Conservation (phyloP, 2,113 vertebrate genomes). For the Lophura nycthemera region DNA sequence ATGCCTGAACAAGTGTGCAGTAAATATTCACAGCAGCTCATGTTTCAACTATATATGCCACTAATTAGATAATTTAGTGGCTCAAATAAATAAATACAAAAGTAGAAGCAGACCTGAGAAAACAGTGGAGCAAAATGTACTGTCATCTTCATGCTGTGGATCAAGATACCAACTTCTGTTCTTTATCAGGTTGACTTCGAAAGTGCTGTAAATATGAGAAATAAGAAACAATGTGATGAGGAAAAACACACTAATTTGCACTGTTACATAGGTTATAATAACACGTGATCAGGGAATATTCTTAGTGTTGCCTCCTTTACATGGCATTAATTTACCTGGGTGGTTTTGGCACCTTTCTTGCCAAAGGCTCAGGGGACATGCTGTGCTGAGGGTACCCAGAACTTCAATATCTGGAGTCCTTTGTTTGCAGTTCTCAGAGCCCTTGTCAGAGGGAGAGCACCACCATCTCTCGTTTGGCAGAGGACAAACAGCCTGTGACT, state of each 20-base stretch:
- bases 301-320: background rate
- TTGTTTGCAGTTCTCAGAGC: background rate
- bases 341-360: background rate
- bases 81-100: conserved; percentile 82
- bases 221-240: background rate
- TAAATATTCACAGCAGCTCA: conserved; percentile 86
- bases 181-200: background rate
- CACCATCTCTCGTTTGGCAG: background rate
- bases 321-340: fast-evolving
- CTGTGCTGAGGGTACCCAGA: background rate
- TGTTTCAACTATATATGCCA: conserved; percentile 83
- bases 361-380: background rate
- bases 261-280: background rate
- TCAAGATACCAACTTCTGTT: background rate
- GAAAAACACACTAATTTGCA: background rate
- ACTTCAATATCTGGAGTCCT: background rate
- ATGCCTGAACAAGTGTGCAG: conserved; percentile 81
- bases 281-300: background rate
- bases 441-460: background rate
- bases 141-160: background rate
- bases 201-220: background rate
- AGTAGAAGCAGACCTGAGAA: conserved; percentile 70
- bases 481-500: background rate
- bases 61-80: conserved; percentile 89
- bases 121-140: conserved; percentile 47